phyloP scores from a whole-genome alignment of 1,140 invertebrate species.

The silkworm (Bombyx mori) region DNA sequence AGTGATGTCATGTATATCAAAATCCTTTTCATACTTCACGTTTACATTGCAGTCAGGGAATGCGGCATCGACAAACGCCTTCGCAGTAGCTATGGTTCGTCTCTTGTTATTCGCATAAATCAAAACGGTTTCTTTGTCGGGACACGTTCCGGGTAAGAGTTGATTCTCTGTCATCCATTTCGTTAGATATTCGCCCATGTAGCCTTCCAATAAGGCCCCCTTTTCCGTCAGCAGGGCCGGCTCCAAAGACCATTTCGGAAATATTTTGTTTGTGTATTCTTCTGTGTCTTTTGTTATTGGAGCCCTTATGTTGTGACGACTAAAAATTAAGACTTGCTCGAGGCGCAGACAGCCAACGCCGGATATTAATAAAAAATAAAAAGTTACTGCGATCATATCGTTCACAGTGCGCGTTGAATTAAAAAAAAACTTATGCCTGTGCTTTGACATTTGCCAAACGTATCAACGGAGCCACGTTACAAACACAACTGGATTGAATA shows the following conservation, averaged over 20 bases:
- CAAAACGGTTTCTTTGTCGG: constrained; percentile 21
- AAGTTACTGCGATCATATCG: too few relatives aligned
- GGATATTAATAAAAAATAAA: too few relatives aligned
- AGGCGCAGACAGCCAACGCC: constrained; percentile 18
- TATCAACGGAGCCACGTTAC: too few relatives aligned
- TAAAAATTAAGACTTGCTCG: constrained; percentile 45
- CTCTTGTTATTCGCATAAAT: constrained; percentile 45
- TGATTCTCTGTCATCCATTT: constrained; percentile 18
- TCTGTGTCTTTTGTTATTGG: constrained; percentile 23
- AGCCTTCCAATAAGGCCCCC: constrained; percentile 8
- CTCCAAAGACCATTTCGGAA: constrained; percentile 7
- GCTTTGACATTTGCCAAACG: too few relatives aligned
- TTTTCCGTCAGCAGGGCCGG: constrained; percentile 6
- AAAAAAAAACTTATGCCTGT: too few relatives aligned
- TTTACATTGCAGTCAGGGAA: constrained; percentile 38
- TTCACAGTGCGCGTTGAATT: too few relatives aligned
- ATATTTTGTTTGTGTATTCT: constrained; percentile 4
- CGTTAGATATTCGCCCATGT: constrained; percentile 10
- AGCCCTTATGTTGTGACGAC: constrained; percentile 49
- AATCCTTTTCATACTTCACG: constrained; percentile 23
- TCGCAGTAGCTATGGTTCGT: constrained; percentile 39
- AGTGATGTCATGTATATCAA: constrained; percentile 34
- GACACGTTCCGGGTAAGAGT: constrained; percentile 31
- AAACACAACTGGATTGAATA: too few relatives aligned
- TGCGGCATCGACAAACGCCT: constrained; percentile 36